Base-by-base conservation (phyloP, 2,113 vertebrate genomes). In the Pseudopipra pipra region DNA sequence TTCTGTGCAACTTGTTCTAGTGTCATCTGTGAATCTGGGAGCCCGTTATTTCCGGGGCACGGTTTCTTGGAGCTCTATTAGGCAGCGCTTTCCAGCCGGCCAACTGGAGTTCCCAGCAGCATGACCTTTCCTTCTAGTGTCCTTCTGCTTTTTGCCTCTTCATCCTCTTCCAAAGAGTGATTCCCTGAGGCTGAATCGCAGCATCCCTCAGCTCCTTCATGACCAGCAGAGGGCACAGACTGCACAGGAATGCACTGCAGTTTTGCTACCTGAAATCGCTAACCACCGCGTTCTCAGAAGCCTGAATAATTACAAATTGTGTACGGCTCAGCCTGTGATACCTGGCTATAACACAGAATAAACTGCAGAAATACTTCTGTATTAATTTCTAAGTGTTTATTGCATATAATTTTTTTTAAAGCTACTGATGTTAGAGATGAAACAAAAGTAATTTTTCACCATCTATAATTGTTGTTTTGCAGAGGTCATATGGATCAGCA, bases 201-300 rank as follows among this genome's bases (percentile, higher is more conserved):
- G 35, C 11, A 5, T 52, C 41, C 43, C 3, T 9, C 5, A 1
- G 11, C 54, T 16, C 28, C 56, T 17, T 30, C 33, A 20, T 9
- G 55, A 31, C 93, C 96, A 59, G 92, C 79, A 97, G 95, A 44
- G 95, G 97, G 95, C 94, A 91, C 70, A 54, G 89, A 8, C 15
- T n/a, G 92, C 20, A 9, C 93, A n/a, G 54, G 72, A 59, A 88
- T 92, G 28, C 22, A 23, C 49, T 7, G 44, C 56, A 2, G 39
- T 35, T 66, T 12, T 22, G 58, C 21, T 27, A 0, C 20, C 11
- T 14, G 21, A 6, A 27, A 18, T 10, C 33, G 9, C 23, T 8
- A 43, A 27, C 8, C 16, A 1, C 55, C 2, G 3, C 13, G 3
- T 28, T 39, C 52, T 6, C n/a, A 8, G 43, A 27, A 37, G 28